Base-by-base conservation (phyloP, 2,888 invertebrate genomes). In the Conops quadrifasciatus region DNA sequence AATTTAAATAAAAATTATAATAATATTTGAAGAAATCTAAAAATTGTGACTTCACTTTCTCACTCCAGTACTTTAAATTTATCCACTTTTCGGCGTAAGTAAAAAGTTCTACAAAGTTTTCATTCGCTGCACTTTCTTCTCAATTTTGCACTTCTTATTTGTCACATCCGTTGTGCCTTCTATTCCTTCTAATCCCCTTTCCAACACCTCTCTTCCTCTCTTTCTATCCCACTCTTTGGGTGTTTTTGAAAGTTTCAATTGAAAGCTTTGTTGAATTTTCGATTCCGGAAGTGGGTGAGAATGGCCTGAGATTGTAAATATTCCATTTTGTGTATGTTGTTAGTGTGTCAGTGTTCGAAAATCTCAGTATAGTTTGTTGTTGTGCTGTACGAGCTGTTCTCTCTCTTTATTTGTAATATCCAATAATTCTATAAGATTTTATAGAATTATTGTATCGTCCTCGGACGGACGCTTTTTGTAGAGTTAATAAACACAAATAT, bases 251-350 rank as follows among this genome's bases (percentile, higher is more conserved):
- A 63, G 63, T 63, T 63, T 69, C 53, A 24, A 43, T 60, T 62
- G 24, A 51, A 62, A 51, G 11, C 36, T 30, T 63, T 69, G 43
- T 53, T 36, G 26, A 56, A 56, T 47, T 47, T 59, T 49, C 59
- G 19, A 45, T 67, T 47, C 59, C 67, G 59, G 30, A 67, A 49
- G 28, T 67, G 58, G 66, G 26, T 21, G 45, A 36, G 36, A 36
- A 3, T 60, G 47, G 47, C 59, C 24, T 47, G 28, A 45, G n/a
- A 59, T 47, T 28, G 59, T 59, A 67, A 67, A 67, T 59, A 67
- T 28, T 59, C 47, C 67, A 19, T 47, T 16, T 36, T 45, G 51
- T 66, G 24, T n/a, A 26, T 15, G 59, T 30, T 59, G 30, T 28
- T 59, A 4, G 26, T 59, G 28, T 26, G 49, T 49, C 19, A 4